These are phyloP conservation scores for Syngnathus typhle DNA, from an alignment of 2,113 vertebrate species.

Conservation along the genomic window DNA sequence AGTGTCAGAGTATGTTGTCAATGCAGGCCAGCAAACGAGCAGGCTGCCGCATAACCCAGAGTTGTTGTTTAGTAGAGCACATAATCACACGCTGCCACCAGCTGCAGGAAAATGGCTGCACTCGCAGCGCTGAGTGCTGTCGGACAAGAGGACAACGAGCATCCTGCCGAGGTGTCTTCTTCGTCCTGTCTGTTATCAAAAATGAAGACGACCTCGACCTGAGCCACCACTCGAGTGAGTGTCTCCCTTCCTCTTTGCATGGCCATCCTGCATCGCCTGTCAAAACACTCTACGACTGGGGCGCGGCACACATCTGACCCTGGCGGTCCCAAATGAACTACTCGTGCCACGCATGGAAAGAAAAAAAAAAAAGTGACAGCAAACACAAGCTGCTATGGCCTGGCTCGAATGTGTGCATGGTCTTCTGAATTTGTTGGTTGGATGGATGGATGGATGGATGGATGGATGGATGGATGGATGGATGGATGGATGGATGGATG, in stretches of 20 bases:
- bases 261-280: slow-evolving; percentile 41
- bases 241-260: slow-evolving; percentile 14
- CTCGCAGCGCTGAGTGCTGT: slow-evolving; percentile 26
- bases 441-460: background rate
- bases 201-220: slow-evolving; percentile 9
- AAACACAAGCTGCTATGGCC: slow-evolving; percentile 21
- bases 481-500: background rate
- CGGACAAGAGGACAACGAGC: slow-evolving; percentile 16
- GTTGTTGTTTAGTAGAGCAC: slow-evolving; percentile 75
- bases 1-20: slow-evolving; percentile 42
- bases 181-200: slow-evolving; percentile 13
- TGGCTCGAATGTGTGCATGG: slow-evolving; percentile 17
- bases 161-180: slow-evolving; percentile 16
- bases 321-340: slow-evolving; percentile 43
- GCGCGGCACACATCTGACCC: slow-evolving; percentile 41
- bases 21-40: slow-evolving; percentile 54
- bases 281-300: slow-evolving; percentile 40
- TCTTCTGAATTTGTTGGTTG: slow-evolving; percentile 3
- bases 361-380: background rate
- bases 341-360: slow-evolving; percentile 26
- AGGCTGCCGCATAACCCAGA: slow-evolving; percentile 62
- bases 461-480: background rate
- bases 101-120: slow-evolving; percentile 64
- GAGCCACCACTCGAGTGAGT: slow-evolving; percentile 17
- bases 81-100: slow-evolving; percentile 73